These are phyloP conservation scores for Leptinotarsa haldemani DNA, from an alignment of 2,888 invertebrate genomes.

Conservation along the genomic window DNA sequence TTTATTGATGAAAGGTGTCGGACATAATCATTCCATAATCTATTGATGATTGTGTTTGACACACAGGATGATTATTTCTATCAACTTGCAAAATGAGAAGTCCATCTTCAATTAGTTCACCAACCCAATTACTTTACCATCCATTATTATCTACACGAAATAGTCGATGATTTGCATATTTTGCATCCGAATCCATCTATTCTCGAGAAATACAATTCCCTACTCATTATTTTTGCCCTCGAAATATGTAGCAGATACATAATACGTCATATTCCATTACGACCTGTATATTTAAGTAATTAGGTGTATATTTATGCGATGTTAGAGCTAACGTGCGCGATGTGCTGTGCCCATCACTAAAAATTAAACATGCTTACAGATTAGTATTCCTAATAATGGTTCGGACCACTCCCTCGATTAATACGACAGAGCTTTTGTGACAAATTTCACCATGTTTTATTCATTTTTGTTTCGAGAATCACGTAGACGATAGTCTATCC, in stretches of 20 bases:
- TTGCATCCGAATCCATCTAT: slow-evolving; percentile 19
- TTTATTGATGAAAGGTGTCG: no score
- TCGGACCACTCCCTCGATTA: slow-evolving; percentile 53
- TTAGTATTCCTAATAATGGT: slow-evolving; percentile 53
- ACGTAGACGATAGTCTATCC: slow-evolving; percentile 4
- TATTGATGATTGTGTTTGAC: no score
- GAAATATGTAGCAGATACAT: slow-evolving; percentile 17
- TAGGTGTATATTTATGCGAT: slow-evolving; percentile 36
- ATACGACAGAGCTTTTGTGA: slow-evolving; percentile 52
- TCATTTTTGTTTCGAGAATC: slow-evolving; percentile 38
- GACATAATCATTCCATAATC: no score
- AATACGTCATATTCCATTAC: slow-evolving; percentile 29
- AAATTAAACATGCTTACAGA: slow-evolving; percentile 54
- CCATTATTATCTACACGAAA: slow-evolving; percentile 24
- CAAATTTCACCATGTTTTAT: slow-evolving; percentile 54
- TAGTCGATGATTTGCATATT: slow-evolving; percentile 28
- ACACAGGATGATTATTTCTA: not conserved
- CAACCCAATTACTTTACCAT: slow-evolving; percentile 8
- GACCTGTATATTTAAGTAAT: slow-evolving; percentile 36
- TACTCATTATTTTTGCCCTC: slow-evolving; percentile 17
- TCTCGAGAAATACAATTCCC: slow-evolving; percentile 19
- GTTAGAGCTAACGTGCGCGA: slow-evolving; percentile 17
- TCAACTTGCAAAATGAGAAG: not conserved
- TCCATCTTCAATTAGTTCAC: slow-evolving; percentile 1
- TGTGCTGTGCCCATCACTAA: slow-evolving; percentile 47